Conservation (phyloP, 2,797 vertebrate species). For the Cirrhinus molitorella region DNA sequence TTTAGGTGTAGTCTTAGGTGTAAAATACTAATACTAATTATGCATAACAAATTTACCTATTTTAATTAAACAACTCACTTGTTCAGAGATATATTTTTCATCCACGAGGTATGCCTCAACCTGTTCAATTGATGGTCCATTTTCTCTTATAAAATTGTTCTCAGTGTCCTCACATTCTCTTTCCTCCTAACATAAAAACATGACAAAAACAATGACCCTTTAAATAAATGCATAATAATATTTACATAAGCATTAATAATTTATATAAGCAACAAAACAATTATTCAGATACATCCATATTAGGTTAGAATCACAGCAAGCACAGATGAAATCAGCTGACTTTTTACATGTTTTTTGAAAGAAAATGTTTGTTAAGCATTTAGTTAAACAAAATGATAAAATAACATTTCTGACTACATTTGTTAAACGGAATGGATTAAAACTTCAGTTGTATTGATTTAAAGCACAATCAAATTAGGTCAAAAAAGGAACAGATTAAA, state of each 20-base stretch:
- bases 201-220: not conserved
- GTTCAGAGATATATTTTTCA: conserved; percentile 37
- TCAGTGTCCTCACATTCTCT: conserved; percentile 38
- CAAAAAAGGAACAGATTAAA: not conserved
- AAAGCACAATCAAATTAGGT: not conserved
- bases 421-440: no score
- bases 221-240: not conserved
- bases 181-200: conserved; percentile 64
- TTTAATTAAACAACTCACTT: conserved; percentile 59
- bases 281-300: not conserved
- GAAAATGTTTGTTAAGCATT: not conserved
- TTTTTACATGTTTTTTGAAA: not conserved
- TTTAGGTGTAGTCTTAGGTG: not conserved
- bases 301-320: not conserved
- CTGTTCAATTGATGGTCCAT: conserved; percentile 66
- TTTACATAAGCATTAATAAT: not conserved
- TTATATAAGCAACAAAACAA: not conserved
- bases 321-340: not conserved
- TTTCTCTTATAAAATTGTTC: conserved; percentile 67
- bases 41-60: not conserved
- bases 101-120: conserved; percentile 64
- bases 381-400: not conserved
- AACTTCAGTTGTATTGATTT: no score
- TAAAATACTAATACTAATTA: not conserved
- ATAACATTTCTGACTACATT: not conserved